Evolutionary conservation across 2,888 invertebrate species (phyloP).

Genomic region (Pimpla rufipes): DNA sequence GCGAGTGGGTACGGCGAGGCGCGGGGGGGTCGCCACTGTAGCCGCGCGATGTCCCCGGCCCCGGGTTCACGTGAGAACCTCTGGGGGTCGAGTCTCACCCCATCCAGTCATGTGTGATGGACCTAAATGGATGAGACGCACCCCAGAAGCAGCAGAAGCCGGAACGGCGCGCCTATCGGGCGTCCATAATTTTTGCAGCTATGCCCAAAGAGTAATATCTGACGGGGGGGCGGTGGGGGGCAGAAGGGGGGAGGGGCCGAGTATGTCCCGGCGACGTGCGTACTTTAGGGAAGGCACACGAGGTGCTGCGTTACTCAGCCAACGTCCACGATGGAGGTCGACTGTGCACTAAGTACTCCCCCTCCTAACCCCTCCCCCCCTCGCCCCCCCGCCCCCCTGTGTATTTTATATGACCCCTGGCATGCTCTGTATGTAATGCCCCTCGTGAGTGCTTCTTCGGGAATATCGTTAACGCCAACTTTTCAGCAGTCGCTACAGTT

Average conservation of each 20-base stretch:
- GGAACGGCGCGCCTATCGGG: slow-evolving; percentile 77
- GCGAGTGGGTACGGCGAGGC: slow-evolving; percentile 26
- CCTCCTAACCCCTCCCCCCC: slow-evolving; percentile 5
- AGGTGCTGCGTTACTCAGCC: slow-evolving; percentile 73
- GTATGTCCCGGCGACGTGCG: slow-evolving; percentile 60
- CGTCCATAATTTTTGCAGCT: slow-evolving; percentile 84
- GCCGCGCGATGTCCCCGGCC: slow-evolving; percentile 55
- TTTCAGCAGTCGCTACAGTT: slow-evolving; percentile 29
- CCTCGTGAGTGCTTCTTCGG: slow-evolving; percentile 60
- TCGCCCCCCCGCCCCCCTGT: no score
- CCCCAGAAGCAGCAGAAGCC: slow-evolving; percentile 78
- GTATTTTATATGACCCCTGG: slow-evolving; percentile 17
- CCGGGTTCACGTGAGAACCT: slow-evolving; percentile 84
- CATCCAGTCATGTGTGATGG: slow-evolving; percentile 85
- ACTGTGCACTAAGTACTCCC: slow-evolving; percentile 40
- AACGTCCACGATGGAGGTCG: slow-evolving; percentile 35
- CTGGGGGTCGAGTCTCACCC: slow-evolving; percentile 83
- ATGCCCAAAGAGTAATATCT: slow-evolving; percentile 83
- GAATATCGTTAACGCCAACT: slow-evolving; percentile 50
- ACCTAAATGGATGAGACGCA: slow-evolving; percentile 85
- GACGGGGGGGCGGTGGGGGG: slow-evolving; percentile 75
- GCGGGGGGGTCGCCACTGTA: slow-evolving; percentile 26
- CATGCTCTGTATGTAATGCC: slow-evolving; percentile 31
- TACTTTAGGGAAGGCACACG: slow-evolving; percentile 48
- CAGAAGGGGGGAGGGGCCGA: slow-evolving; percentile 64